Evolutionary conservation across 2,113 vertebrate genomes (phyloP).

Genomic region (Myiozetetes cayanensis): DNA sequence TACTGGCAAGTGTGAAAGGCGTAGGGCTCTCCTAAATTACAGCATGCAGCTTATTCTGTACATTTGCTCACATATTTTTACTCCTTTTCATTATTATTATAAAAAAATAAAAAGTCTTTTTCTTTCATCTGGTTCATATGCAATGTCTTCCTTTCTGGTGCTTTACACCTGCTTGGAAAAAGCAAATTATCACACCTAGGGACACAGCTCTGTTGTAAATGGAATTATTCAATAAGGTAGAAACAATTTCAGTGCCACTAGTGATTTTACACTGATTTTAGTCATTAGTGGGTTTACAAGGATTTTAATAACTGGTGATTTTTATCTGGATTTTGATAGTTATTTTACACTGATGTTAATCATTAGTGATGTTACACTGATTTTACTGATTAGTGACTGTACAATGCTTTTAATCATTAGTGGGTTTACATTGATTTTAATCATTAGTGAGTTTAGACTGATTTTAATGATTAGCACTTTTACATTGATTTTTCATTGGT

Average conservation of each 20-base stretch:
- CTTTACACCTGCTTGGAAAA: not conserved
- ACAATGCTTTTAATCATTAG: not conserved
- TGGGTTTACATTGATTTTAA: not conserved
- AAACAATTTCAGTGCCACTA: not conserved
- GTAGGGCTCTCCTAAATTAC: not conserved
- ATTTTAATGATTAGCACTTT: no score
- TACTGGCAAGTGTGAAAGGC: not conserved
- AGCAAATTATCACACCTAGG: not conserved
- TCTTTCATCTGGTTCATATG: not conserved
- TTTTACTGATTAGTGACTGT: no score
- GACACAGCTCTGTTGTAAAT: not conserved
- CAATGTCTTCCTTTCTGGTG: not conserved
- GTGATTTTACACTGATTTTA: not conserved
- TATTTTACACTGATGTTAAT: not conserved
- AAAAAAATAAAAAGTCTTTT: not conserved
- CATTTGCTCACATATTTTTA: not conserved
- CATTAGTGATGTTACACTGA: not conserved
- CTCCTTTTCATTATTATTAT: not conserved
- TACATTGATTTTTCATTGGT: no score
- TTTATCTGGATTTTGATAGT: not conserved
- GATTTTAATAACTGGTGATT: not conserved
- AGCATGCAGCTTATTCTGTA: not conserved
- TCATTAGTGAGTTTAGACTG: not conserved
- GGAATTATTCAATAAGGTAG: not conserved
- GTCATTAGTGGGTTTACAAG: not conserved